These are phyloP conservation scores for Incurvaria masculella DNA, from an alignment of 2,888 invertebrate genomes.

Conservation along the genomic window DNA sequence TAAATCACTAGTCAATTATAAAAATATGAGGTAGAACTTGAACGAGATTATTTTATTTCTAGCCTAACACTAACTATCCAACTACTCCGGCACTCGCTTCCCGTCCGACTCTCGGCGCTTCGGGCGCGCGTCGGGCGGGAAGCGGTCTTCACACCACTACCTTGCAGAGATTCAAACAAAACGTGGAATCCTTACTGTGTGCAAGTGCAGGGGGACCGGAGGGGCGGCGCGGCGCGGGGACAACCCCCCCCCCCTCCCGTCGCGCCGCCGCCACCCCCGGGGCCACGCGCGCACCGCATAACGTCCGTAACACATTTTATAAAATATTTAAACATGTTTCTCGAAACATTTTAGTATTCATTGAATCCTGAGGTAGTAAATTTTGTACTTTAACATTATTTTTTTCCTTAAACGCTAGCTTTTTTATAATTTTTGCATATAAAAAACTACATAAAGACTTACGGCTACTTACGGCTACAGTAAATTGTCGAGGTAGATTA, in stretches of 20 bases:
- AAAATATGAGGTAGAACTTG: conserved; percentile 45
- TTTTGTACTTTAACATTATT: conserved; percentile 48
- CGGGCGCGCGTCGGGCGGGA: no score
- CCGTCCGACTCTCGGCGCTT: no score
- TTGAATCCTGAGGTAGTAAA: conserved; percentile 56
- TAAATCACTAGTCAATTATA: background rate
- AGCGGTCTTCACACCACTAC: conserved; percentile 40
- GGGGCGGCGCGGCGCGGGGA: no score
- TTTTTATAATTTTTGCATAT: conserved; percentile 44
- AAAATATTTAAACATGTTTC: background rate
- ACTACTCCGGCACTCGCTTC: conserved; percentile 7
- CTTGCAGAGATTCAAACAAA: conserved; percentile 51
- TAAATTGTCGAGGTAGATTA: conserved; percentile 54
- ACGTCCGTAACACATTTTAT: conserved; percentile 9
- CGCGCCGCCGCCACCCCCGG: background rate
- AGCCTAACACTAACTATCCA: conserved; percentile 44
- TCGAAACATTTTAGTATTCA: conserved; percentile 8
- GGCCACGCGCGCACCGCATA: background rate
- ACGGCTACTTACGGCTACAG: conserved; percentile 39
- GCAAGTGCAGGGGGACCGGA: no score
- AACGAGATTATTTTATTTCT: conserved; percentile 49
- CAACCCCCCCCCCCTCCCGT: background rate
- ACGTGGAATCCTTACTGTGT: conserved; percentile 8
- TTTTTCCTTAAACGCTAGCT: conserved; percentile 38
- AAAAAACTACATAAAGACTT: conserved; percentile 52